phyloP scores from a whole-genome alignment of 2,797 vertebrate species.

The Ispidina lecontei region DNA sequence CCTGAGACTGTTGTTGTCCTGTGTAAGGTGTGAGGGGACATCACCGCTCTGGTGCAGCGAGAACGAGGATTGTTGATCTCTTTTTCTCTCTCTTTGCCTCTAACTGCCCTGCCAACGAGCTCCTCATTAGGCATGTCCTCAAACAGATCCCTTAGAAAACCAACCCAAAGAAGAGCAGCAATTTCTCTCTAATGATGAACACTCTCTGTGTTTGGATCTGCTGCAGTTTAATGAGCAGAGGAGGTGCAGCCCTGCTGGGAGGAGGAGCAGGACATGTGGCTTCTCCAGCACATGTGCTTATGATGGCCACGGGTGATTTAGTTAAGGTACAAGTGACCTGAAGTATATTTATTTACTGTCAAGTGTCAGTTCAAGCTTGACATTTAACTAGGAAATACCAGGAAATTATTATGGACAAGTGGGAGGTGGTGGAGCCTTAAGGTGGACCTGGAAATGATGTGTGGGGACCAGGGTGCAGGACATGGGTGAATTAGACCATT shows the following conservation, averaged over 20 bases:
- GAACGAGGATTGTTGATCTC: not conserved
- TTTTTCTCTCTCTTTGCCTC: conserved; percentile 8
- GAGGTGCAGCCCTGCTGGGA: not conserved
- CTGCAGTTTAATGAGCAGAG: conserved; percentile 36
- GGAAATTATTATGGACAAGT: not conserved
- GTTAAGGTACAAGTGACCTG: not conserved
- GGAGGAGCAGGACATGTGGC: not conserved
- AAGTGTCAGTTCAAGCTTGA: not conserved
- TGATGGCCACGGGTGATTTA: not conserved
- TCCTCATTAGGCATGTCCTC: not conserved
- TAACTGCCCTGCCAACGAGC: not conserved
- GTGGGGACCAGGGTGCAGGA: not conserved
- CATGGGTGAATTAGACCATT: accelerated
- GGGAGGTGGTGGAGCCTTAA: not conserved
- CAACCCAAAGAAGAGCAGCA: conserved; percentile 18
- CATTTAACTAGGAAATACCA: not conserved
- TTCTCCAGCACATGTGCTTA: not conserved
- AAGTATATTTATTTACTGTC: accelerated
- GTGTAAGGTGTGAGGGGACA: not conserved
- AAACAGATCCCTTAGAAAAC: not conserved
- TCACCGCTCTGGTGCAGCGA: not conserved
- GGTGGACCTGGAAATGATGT: not conserved
- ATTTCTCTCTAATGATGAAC: conserved; percentile 42
- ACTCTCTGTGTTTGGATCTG: conserved; percentile 8
- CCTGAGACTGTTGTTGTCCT: not conserved